These are phyloP conservation scores for Eremophila alpestris DNA, from an alignment of 2,797 vertebrate genomes.

Conservation along the genomic window DNA sequence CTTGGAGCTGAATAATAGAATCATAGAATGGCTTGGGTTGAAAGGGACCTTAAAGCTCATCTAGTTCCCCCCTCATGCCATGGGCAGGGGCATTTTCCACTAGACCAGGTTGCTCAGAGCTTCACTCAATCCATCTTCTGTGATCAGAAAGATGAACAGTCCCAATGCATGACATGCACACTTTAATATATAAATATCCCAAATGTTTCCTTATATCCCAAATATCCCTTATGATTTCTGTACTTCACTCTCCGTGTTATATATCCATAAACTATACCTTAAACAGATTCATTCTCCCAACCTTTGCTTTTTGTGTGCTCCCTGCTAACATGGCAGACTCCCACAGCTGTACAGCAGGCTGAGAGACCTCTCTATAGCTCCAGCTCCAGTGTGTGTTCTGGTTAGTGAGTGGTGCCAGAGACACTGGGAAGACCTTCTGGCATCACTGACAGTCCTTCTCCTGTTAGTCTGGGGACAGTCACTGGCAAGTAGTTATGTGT, in stretches of 20 bases:
- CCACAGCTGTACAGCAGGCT: neutral
- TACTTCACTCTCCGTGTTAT: neutral
- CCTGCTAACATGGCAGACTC: neutral
- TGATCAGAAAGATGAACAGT: neutral
- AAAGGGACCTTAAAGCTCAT: neutral
- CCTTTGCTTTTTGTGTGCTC: neutral
- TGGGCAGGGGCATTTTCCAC: neutral
- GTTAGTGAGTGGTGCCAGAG: neutral
- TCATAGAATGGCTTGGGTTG: neutral
- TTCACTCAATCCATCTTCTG: neutral
- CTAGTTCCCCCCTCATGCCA: neutral
- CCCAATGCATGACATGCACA: neutral
- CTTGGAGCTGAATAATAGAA: neutral
- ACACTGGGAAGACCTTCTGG: neutral
- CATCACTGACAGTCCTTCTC: neutral
- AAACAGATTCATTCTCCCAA: accelerated
- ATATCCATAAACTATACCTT: neutral
- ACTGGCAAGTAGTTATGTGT: neutral
- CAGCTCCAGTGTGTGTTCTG: neutral
- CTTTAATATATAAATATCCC: neutral
- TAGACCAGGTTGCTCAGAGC: neutral
- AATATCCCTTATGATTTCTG: neutral
- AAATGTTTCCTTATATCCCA: neutral
- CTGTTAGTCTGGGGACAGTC: neutral
- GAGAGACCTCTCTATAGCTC: neutral